Percentiles rank a stretch among this genome's conserved stretches.
phyloP scores from a whole-genome alignment of 2,797 vertebrate genomes.

The Fistularia commersonii region DNA sequence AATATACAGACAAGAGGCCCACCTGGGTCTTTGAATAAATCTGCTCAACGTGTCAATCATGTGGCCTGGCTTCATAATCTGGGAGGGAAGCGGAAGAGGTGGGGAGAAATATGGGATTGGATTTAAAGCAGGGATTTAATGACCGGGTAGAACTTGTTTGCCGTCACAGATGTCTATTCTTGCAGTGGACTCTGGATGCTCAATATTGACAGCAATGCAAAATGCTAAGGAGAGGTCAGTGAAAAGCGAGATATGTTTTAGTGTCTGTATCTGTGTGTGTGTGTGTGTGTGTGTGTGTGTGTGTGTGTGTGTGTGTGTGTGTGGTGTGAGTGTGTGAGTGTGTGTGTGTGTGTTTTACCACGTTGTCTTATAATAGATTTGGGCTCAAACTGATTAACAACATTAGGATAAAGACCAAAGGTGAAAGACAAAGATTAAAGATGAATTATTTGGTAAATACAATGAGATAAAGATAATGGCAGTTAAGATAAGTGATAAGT shows the following conservation, averaged over 20 bases:
- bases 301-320: no score
- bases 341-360: no score
- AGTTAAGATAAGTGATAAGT: no score
- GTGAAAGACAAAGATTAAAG: background rate
- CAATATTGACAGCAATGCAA: no score
- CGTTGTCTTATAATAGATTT: no score
- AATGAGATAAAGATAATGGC: no score
- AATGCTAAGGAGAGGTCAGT: background rate
- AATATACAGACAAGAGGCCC: slow-evolving; percentile 39
- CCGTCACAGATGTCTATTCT: slow-evolving; percentile 19
- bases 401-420: no score
- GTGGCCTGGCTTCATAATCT: slow-evolving; percentile 44
- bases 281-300: no score
- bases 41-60: slow-evolving; percentile 54
- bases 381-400: no score
- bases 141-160: slow-evolving; percentile 24
- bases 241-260: background rate
- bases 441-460: background rate
- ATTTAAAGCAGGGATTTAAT: slow-evolving; percentile 17
- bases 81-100: slow-evolving; percentile 13
- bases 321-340: no score
- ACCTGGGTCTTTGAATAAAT: slow-evolving; percentile 61
- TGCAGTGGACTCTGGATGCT: slow-evolving; percentile 11
- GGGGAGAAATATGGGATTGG: slow-evolving; percentile 11
- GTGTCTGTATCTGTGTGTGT: no score